Conservation (phyloP, 2,797 vertebrate genomes). For the Coracias cyanogaster region DNA sequence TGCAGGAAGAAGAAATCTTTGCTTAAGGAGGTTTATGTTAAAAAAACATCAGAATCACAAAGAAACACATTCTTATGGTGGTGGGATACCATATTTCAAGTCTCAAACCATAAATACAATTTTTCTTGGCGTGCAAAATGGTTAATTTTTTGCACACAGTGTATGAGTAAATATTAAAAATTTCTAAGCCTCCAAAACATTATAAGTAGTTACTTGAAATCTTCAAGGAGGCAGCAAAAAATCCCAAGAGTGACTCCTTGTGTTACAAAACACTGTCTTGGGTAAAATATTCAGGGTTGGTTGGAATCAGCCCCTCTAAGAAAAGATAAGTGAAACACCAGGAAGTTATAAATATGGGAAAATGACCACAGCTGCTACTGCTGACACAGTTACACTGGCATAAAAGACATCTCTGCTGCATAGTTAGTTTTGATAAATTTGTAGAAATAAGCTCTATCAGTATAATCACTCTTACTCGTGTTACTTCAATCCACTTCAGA, state of each 20-base stretch:
- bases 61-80: not conserved
- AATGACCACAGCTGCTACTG: conserved; percentile 16
- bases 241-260: not conserved
- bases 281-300: not conserved
- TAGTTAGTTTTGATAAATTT: conserved; percentile 24
- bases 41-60: not conserved
- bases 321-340: conserved; percentile 5
- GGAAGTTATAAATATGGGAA: not conserved
- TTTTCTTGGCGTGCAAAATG: not conserved
- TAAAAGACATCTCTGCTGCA: not conserved
- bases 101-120: not conserved
- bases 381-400: conserved; percentile 2
- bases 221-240: conserved; percentile 7
- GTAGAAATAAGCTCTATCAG: conserved; percentile 29
- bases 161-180: conserved; percentile 23
- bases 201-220: conserved; percentile 2
- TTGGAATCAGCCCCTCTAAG: not conserved
- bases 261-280: not conserved
- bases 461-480: conserved; percentile 4
- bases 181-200: not conserved
- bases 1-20: not conserved
- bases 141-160: not conserved
- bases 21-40: not conserved
- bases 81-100: not conserved
- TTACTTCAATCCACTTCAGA: conserved; percentile 11